Conservation (phyloP, 64 coral and sea anemone species). For the Porites australiensis region DNA sequence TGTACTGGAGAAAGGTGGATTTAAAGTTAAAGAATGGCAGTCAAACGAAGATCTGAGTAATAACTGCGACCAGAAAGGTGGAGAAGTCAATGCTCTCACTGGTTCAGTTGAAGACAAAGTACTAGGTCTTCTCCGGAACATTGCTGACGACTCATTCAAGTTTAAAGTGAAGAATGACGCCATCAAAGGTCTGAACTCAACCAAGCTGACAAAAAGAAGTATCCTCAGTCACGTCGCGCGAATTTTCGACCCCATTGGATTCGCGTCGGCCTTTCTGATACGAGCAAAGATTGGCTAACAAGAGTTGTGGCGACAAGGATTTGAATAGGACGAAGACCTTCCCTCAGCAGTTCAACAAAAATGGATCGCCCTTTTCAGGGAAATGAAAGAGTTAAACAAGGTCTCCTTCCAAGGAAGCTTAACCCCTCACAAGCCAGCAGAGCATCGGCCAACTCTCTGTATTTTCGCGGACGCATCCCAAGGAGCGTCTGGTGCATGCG, state of each 20-base stretch:
- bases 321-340: constrained; percentile 17
- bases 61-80: not conserved
- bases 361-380: too few relatives aligned
- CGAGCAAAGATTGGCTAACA: constrained; percentile 46
- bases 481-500: not conserved
- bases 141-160: constrained; percentile 10
- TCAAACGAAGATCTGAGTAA: not conserved
- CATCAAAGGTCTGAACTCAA: not conserved
- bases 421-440: not conserved
- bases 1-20: constrained; percentile 41
- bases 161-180: constrained; percentile 29
- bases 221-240: constrained; percentile 56
- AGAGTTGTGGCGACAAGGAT: constrained; percentile 24
- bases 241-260: constrained; percentile 52
- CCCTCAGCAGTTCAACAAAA: too few relatives aligned
- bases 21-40: constrained; percentile 61
- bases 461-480: constrained; percentile 7
- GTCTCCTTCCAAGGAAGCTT: not conserved
- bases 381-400: too few relatives aligned
- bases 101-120: constrained; percentile 34
- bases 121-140: constrained; percentile 21
- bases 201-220: constrained; percentile 16
- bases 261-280: constrained; percentile 3
- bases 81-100: not conserved
- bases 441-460: not conserved